A percentile compares a stretch with the other conserved stretches of the same genome.
Conservation (phyloP, 2,888 invertebrate species). For the Hirtodrosophila confusa region DNA sequence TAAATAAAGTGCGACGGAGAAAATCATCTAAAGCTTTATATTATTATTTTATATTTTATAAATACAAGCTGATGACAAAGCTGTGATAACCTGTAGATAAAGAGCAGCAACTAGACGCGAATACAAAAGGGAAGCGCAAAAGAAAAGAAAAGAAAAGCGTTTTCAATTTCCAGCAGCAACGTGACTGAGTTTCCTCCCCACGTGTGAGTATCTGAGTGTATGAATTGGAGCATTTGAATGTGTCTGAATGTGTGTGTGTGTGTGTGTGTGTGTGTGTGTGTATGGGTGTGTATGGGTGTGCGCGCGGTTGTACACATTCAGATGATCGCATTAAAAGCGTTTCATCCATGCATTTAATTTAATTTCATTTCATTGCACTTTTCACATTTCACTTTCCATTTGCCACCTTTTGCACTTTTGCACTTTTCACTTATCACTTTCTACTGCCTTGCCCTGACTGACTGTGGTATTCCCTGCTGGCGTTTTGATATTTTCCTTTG, state of each 20-base stretch:
- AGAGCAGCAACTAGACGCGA: slow-evolving; percentile 10
- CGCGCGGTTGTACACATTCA: slow-evolving; percentile 31
- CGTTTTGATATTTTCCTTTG: neutral
- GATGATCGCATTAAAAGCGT: slow-evolving; percentile 50
- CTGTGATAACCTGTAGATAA: slow-evolving; percentile 30
- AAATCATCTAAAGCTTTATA: neutral
- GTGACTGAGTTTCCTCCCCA: slow-evolving; percentile 47
- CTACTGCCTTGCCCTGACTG: slow-evolving; percentile 1
- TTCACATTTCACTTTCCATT: slow-evolving; percentile 16
- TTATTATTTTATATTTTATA: neutral
- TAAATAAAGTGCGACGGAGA: slow-evolving; percentile 2
- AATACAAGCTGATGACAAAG: slow-evolving; percentile 30
- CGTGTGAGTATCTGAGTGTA: slow-evolving; percentile 27
- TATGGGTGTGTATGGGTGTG: neutral
- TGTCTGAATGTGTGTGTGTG: slow-evolving; percentile 9
- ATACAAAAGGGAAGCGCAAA: slow-evolving; percentile 14
- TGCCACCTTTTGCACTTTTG: neutral
- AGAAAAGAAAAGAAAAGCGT: slow-evolving; percentile 27
- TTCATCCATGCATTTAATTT: slow-evolving; percentile 31
- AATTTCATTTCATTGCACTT: slow-evolving; percentile 51
- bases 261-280: slow-evolving; percentile 1
- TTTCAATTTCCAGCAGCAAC: slow-evolving; percentile 50
- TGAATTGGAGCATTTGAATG: slow-evolving; percentile 14
- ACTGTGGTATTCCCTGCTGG: no score
- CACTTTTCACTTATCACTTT: neutral